A percentile compares a stretch with the other conserved stretches of the same genome.
Evolutionary conservation across 2,797 vertebrate genomes (phyloP).

Genomic region (Channallabes apus): DNA sequence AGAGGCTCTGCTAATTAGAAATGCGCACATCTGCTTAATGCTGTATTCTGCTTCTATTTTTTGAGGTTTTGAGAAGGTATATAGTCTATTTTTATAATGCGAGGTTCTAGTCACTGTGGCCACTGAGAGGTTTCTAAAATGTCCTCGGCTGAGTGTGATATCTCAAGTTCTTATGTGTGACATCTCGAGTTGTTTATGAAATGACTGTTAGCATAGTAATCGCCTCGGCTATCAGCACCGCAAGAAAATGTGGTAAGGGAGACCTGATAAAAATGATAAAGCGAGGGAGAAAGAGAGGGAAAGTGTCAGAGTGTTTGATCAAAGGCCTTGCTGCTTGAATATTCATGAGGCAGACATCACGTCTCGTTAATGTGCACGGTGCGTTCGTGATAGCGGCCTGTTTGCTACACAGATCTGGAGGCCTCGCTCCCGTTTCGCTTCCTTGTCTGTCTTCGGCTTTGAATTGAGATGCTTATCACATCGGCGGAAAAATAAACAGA

Average conservation of each 20-base stretch:
- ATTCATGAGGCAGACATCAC: conserved; percentile 48
- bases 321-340: conserved; percentile 48
- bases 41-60: background rate
- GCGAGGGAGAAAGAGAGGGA: conserved; percentile 2
- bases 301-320: conserved; percentile 46
- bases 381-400: conserved; percentile 21
- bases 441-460: conserved; percentile 30
- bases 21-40: background rate
- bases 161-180: background rate
- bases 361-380: conserved; percentile 42
- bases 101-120: background rate
- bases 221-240: conserved; percentile 10
- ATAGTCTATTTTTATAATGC: background rate
- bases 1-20: background rate
- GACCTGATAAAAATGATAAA: conserved; percentile 38
- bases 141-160: conserved; percentile 4
- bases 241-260: conserved; percentile 32
- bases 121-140: background rate
- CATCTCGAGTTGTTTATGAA: conserved; percentile 33
- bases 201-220: conserved; percentile 15
- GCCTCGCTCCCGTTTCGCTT: conserved; percentile 29
- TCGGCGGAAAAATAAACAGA: conserved; percentile 30
- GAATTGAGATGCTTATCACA: conserved; percentile 42
- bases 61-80: background rate
- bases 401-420: conserved; percentile 40